These are phyloP conservation scores for Sialia sialis DNA, from an alignment of 2,113 vertebrate species.

Conservation along the genomic window DNA sequence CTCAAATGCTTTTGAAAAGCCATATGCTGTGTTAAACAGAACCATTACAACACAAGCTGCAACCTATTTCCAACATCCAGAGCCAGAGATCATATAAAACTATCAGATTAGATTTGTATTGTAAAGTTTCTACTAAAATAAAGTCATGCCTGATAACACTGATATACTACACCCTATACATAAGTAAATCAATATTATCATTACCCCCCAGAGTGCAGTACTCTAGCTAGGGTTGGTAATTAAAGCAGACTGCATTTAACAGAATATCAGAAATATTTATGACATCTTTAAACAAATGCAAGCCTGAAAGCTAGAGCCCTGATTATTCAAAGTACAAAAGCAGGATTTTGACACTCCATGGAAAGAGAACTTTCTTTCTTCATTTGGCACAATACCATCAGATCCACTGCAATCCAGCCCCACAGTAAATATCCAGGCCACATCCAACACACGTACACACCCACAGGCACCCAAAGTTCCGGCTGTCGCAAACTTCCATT, in stretches of 20 bases:
- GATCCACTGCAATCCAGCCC: not conserved
- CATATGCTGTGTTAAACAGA: not conserved
- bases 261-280: conserved; percentile 28
- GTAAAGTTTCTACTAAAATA: not conserved
- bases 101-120: conserved; percentile 25
- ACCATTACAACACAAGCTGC: not conserved
- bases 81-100: conserved; percentile 19
- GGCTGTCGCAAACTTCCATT: not conserved
- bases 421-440: not conserved
- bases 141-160: not conserved
- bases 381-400: not conserved
- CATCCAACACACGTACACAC: not conserved
- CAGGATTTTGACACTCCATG: not conserved
- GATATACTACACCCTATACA: not conserved
- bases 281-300: conserved; percentile 21
- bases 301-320: not conserved
- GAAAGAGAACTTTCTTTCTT: not conserved
- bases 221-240: not conserved
- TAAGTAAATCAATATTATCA: not conserved
- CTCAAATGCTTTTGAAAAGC: conserved; percentile 12
- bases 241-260: conserved; percentile 14
- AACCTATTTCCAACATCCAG: conserved; percentile 16
- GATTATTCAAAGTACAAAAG: conserved; percentile 17
- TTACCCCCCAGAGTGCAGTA: not conserved
- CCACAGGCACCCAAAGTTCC: not conserved